Evolutionary conservation across 2,888 invertebrate genomes (phyloP), one percentile per base, ranked within the genome.

Genomic region (Archaeoteleia sp.): DNA sequence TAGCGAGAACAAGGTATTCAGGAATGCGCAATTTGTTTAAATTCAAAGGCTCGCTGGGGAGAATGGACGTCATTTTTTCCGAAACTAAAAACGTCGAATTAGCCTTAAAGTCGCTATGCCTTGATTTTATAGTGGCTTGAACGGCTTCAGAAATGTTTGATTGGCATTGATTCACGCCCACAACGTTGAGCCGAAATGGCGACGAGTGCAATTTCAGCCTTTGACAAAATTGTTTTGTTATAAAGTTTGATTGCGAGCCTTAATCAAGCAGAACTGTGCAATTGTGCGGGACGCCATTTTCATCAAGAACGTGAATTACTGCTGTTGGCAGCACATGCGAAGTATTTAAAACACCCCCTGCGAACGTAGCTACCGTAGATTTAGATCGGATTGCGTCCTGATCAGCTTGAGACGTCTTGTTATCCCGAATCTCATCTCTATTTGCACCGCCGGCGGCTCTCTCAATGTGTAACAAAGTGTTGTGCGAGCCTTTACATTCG

Each of bases 31-130:
- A 23, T 7, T 32, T 34, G 3, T 32, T 13, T 4, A 46, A 30
- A 25, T 61, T 27, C 8, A 61, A 13, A 10, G 17, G 30, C 15
- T 61, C 61, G 10, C 25, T 40, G 8, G 61, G 61, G 1, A 61
- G 12, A 8, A 37, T 25, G n/a, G 45, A 53, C 7, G 61, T 61
- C 0, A 61, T 45, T 0, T 6, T 14, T 14, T 20, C 9, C 0
- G 32, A 7, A 1, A 53, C 32, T 5, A 39, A 20, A 15, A 46
- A 39, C 6, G n/a, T 20, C n/a, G 43, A 37, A 1, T 9, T 3
- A n/a, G 40, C 2, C 7, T 9, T 43, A 0, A 43, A 37, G 7
- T 42, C 35, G n/a, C 15, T 9, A 14, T 3, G 2, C 7, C 8
- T 45, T 30, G 45, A 45, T 2, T n/a, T 15, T 13, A 45, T n/a